Evolutionary conservation across 1,140 invertebrate genomes (phyloP), one percentile per base, ranked within the genome.

Genomic region (Drosophila kanapiae): DNA sequence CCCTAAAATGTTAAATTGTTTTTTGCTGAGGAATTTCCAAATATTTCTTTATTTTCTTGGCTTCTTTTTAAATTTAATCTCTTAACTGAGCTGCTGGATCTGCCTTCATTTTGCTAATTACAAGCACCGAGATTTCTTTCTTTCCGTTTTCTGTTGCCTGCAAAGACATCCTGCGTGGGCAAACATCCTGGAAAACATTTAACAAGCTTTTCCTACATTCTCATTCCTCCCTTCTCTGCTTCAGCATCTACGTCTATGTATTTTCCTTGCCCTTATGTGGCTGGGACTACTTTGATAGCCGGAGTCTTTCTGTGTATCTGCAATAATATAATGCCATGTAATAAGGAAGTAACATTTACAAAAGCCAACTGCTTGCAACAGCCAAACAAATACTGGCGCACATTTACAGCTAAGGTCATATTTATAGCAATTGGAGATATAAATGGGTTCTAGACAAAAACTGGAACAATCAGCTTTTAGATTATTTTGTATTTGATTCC

Each of bases 311-410:
- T 67, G 37, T 69, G 62, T 68, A 67, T 68, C 67, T 72, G 67
- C 45, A 71, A 71, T 72, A 72, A 71, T 72, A 72, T 74, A 75
- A 74, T 75, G 57, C 69, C 69, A 75, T 87, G 83, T 87, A 83
- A 88, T 88, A 87, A 87, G 84, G 78, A 87, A 80, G 84, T 78
- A 87, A 83, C 83, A 88, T 87, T 87, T 87, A 88, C 83, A 87
- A 87, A 87, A 90, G 84, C 84, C 80, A 87, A 87, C 78, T 68
- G 72, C 80, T 77, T 61, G 82, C 84, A 87, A 83, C 77, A 78
- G 60, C 45, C 62, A 29, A 57, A 63, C 53, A 75, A 57, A 59
- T 47, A 72, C 48, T 75, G 40, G 35, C 23, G 43, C 35, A 60
- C 18, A 48, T 42, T 27, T 29, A 54, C 51, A 37, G 33, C 13